phyloP scores from a whole-genome alignment of 2,113 vertebrate species.

The Neolamprologus tretocephalus region DNA sequence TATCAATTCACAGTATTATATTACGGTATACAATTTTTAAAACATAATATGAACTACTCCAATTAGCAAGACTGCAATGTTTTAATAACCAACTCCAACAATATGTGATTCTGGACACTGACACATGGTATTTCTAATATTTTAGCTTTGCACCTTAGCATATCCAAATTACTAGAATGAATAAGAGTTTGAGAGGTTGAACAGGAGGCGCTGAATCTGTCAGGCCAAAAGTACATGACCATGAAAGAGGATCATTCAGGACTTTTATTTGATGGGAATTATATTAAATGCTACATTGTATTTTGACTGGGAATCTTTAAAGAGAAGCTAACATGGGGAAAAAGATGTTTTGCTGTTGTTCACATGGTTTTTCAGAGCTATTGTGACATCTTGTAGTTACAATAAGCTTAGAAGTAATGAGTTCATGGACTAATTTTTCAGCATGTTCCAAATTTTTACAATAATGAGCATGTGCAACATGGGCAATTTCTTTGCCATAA shows the following conservation, averaged over 20 bases:
- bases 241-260: fast-evolving
- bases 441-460: fast-evolving
- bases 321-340: not conserved
- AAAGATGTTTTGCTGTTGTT: not conserved
- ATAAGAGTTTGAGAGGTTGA: fast-evolving
- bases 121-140: fast-evolving
- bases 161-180: not conserved
- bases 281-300: not conserved
- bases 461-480: not conserved
- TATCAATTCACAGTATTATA: not conserved
- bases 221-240: not conserved
- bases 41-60: not conserved
- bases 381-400: fast-evolving
- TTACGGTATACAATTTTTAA: not conserved
- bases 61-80: not conserved
- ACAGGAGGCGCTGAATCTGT: fast-evolving
- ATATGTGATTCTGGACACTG: not conserved
- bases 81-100: not conserved
- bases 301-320: not conserved
- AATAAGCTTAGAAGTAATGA: not conserved
- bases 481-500: fast-evolving
- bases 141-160: not conserved
- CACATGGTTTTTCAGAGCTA: not conserved
- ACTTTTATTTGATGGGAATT: not conserved
- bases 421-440: not conserved